phyloP scores from a whole-genome alignment of 2,888 invertebrate species.

The Oligia fasciuncula region DNA sequence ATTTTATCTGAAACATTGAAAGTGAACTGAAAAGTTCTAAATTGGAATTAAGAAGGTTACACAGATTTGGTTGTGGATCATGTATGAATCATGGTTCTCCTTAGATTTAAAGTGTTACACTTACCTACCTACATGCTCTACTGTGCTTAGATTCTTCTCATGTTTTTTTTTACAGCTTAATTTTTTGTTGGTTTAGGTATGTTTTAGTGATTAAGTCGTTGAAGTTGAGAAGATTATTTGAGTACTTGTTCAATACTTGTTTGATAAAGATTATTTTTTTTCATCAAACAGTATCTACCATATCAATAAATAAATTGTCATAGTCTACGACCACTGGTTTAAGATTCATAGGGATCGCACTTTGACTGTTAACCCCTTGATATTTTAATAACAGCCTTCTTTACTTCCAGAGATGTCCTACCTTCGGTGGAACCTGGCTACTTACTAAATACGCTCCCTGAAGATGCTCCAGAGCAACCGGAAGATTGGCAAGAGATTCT shows the following conservation, averaged over 20 bases:
- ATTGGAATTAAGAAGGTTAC: not conserved
- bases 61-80: not conserved
- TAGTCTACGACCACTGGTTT: not conserved
- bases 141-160: not conserved
- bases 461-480: constrained; percentile 94
- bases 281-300: too few relatives aligned
- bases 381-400: not conserved
- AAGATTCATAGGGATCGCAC: not conserved
- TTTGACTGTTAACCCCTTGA: not conserved
- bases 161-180: not conserved
- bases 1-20: not conserved
- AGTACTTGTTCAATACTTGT: too few relatives aligned
- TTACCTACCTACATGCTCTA: too few relatives aligned
- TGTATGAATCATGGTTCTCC: not conserved
- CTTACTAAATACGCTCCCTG: constrained; percentile 94
- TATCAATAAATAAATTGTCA: not conserved
- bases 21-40: not conserved
- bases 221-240: too few relatives aligned
- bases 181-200: not conserved
- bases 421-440: constrained; percentile 98
- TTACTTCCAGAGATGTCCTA: constrained; percentile 91
- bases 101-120: not conserved
- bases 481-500: constrained; percentile 97
- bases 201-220: not conserved
- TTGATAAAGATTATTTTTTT: too few relatives aligned